These are phyloP conservation scores for Caenorhabditis becei DNA, from an alignment of 2,888 invertebrate genomes.

Conservation along the genomic window DNA sequence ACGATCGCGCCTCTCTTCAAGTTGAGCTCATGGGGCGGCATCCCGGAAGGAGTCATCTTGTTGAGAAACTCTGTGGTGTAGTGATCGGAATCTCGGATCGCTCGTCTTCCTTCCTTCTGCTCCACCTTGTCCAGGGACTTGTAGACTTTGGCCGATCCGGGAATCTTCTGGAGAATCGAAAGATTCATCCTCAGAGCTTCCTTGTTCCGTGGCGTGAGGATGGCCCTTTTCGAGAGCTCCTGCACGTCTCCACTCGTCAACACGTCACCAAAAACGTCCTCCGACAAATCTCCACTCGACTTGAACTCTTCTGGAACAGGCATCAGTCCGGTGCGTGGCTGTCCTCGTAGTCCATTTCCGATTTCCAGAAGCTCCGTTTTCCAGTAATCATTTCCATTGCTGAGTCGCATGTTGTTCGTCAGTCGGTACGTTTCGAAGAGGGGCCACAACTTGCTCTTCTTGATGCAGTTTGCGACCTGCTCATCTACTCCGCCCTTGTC, in stretches of 20 bases:
- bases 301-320: background rate
- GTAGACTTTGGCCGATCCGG: background rate
- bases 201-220: slow-evolving; percentile 27
- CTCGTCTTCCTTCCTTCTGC: background rate
- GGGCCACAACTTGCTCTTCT: slow-evolving; percentile 25
- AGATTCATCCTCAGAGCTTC: slow-evolving; percentile 5
- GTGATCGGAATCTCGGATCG: background rate
- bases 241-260: background rate
- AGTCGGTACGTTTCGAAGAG: slow-evolving; percentile 15
- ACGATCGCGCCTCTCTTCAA: slow-evolving; percentile 25
- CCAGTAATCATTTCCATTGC: background rate
- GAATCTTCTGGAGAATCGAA: slow-evolving; percentile 1
- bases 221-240: background rate
- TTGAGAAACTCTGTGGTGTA: slow-evolving; percentile 25
- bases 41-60: slow-evolving; percentile 3
- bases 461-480: slow-evolving; percentile 33
- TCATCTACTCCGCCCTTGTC: slow-evolving; percentile 19
- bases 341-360: slow-evolving; percentile 16
- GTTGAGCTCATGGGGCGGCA: slow-evolving; percentile 12
- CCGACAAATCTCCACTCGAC: slow-evolving; percentile 1
- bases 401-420: slow-evolving; percentile 35
- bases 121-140: background rate
- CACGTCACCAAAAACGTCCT: slow-evolving; percentile 15
- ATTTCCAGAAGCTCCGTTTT: slow-evolving; percentile 30
- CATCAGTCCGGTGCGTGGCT: background rate